phyloP scores from a whole-genome alignment of 1,140 invertebrate species.

The Dinoponera quadriceps region DNA sequence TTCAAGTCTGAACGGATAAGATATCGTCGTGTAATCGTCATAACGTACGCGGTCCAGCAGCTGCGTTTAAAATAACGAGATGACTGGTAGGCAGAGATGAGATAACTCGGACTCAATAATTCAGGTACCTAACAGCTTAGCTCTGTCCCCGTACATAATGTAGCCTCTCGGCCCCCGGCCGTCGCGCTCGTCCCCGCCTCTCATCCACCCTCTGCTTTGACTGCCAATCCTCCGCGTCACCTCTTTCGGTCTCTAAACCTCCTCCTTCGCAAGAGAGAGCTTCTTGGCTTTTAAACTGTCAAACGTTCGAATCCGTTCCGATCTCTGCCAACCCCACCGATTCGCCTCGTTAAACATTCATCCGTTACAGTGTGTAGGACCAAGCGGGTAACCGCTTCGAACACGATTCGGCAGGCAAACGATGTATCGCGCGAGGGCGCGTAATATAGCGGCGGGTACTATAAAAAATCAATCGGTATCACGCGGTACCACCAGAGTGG shows the following conservation, averaged over 20 bases:
- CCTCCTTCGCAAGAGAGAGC: constrained; percentile 41
- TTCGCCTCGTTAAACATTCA: constrained; percentile 83
- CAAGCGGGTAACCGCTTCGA: constrained; percentile 81
- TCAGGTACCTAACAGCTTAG: constrained; percentile 85
- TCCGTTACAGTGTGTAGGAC: constrained; percentile 81
- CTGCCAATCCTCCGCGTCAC: constrained; percentile 62
- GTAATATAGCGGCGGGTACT: constrained; percentile 16
- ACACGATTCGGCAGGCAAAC: constrained; percentile 73
- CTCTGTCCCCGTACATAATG: constrained; percentile 85
- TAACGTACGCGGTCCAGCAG: constrained; percentile 69
- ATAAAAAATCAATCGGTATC: constrained; percentile 28
- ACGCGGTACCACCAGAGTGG: background rate
- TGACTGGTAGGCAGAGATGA: constrained; percentile 84
- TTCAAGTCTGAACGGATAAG: background rate
- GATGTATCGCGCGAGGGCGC: constrained; percentile 26
- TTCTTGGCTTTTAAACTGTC: constrained; percentile 85
- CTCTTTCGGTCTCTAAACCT: constrained; percentile 46
- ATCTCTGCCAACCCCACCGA: constrained; percentile 66
- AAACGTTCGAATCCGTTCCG: constrained; percentile 80
- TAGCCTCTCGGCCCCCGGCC: constrained; percentile 80
- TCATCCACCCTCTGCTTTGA: constrained; percentile 63
- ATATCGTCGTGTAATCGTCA: background rate
- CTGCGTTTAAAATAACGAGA: constrained; percentile 85
- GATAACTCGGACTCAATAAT: constrained; percentile 85
- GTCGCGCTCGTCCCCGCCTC: constrained; percentile 62